phyloP scores from a whole-genome alignment of 2,113 vertebrate genomes.

The Takifugu bimaculatus region DNA sequence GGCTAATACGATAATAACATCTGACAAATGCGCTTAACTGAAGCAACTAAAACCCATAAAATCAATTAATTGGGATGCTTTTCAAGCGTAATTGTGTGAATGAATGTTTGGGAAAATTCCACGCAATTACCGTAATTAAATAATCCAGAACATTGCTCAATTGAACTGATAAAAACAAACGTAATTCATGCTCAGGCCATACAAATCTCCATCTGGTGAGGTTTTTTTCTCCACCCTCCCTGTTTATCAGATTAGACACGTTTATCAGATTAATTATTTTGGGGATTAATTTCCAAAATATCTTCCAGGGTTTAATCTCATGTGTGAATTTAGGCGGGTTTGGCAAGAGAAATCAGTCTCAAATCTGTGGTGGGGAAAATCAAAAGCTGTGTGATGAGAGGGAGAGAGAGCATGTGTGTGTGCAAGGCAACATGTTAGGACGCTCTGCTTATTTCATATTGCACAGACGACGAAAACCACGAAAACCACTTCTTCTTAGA shows the following conservation, averaged over 20 bases:
- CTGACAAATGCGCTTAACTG: conserved; percentile 31
- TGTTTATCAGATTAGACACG: conserved; percentile 65
- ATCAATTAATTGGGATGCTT: conserved; percentile 31
- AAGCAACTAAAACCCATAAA: conserved; percentile 29
- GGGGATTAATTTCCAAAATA: conserved; percentile 44
- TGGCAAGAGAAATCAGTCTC: conserved; percentile 9
- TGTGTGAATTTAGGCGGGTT: conserved; percentile 1
- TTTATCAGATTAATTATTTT: conserved; percentile 65
- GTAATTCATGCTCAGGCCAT: conserved; percentile 26
- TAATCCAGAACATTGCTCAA: conserved; percentile 49
- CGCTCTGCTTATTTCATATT: too few species aligned
- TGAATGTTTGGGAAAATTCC: conserved; percentile 45
- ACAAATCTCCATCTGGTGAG: conserved; percentile 64
- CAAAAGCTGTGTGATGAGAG: conserved; percentile 17
- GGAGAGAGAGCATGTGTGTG: conserved; percentile 6
- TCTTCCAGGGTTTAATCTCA: conserved; percentile 13
- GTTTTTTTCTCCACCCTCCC: conserved; percentile 23
- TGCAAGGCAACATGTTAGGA: conserved; percentile 24
- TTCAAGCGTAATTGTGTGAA: conserved; percentile 46
- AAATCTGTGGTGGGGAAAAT: conserved; percentile 1
- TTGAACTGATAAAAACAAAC: conserved; percentile 26
- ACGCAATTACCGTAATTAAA: conserved; percentile 62
- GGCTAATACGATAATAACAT: neutral
- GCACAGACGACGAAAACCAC: too few species aligned
- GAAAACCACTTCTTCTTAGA: too few species aligned